Conservation (phyloP, 2,797 vertebrate genomes). For the Alosa sapidissima region DNA sequence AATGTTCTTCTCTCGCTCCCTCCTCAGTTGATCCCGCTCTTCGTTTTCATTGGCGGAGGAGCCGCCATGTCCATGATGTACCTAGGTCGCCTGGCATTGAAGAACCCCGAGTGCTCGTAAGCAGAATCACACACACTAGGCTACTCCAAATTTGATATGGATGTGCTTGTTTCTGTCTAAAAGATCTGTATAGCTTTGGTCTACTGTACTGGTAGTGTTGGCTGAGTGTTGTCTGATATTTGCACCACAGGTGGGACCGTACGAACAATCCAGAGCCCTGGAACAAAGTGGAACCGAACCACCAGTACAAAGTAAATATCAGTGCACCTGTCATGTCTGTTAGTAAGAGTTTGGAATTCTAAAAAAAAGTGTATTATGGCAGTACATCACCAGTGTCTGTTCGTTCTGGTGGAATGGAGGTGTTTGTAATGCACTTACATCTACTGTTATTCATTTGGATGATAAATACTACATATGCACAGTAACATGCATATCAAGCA, state of each 20-base stretch:
- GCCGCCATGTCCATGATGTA: constrained; percentile 79
- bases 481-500: not conserved
- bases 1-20: not conserved
- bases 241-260: constrained; percentile 84
- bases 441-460: no score
- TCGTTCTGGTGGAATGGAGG: no score
- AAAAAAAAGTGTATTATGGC: no score
- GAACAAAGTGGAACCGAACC: constrained; percentile 82
- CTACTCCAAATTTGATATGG: not conserved
- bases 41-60: constrained; percentile 86
- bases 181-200: no score
- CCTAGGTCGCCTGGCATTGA: constrained; percentile 78
- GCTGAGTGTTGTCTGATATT: not conserved
- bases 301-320: constrained; percentile 89
- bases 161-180: no score
- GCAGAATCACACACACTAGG: constrained; percentile 47
- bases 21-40: constrained; percentile 88
- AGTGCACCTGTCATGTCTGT: no score
- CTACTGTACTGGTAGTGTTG: no score
- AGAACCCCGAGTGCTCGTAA: constrained; percentile 88
- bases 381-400: no score
- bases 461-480: no score
- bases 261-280: constrained; percentile 94
- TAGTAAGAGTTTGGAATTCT: no score
- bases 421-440: no score